phyloP scores from a whole-genome alignment of 2,888 invertebrate species.

The Polylopha cassiicola region DNA sequence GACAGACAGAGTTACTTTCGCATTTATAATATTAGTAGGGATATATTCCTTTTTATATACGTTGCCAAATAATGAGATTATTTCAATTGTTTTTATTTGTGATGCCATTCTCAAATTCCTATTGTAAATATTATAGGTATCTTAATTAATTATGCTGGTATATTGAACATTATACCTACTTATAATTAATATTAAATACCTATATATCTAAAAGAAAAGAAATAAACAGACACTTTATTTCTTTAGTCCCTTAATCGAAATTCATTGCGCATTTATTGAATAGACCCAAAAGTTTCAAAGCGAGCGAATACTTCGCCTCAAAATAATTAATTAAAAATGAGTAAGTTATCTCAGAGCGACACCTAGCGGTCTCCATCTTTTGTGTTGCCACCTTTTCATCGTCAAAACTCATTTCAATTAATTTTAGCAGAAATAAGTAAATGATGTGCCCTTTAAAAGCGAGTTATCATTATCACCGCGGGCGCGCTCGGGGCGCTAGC shows the following conservation, averaged over 20 bases:
- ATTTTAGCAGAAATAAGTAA: slow-evolving; percentile 75
- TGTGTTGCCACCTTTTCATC: slow-evolving; percentile 73
- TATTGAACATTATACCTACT: too few species aligned
- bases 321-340: slow-evolving; percentile 74
- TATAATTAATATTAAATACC: too few species aligned
- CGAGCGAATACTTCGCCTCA: slow-evolving; percentile 65
- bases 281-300: slow-evolving; percentile 56
- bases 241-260: slow-evolving; percentile 53
- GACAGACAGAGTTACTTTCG: too few species aligned
- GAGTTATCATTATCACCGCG: slow-evolving; percentile 74
- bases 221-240: slow-evolving; percentile 34
- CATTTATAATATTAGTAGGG: too few species aligned
- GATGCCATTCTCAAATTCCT: too few species aligned
- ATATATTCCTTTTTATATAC: too few species aligned
- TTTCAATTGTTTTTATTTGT: too few species aligned
- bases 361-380: slow-evolving; percentile 72
- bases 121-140: too few species aligned
- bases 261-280: slow-evolving; percentile 52
- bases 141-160: too few species aligned
- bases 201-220: too few species aligned
- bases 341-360: slow-evolving; percentile 72
- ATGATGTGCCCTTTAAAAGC: slow-evolving; percentile 73
- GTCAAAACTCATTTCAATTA: slow-evolving; percentile 77
- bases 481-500: slow-evolving; percentile 33
- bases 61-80: too few species aligned